Base-by-base conservation (phyloP, 2,113 vertebrate species). In the Colaptes auratus region DNA sequence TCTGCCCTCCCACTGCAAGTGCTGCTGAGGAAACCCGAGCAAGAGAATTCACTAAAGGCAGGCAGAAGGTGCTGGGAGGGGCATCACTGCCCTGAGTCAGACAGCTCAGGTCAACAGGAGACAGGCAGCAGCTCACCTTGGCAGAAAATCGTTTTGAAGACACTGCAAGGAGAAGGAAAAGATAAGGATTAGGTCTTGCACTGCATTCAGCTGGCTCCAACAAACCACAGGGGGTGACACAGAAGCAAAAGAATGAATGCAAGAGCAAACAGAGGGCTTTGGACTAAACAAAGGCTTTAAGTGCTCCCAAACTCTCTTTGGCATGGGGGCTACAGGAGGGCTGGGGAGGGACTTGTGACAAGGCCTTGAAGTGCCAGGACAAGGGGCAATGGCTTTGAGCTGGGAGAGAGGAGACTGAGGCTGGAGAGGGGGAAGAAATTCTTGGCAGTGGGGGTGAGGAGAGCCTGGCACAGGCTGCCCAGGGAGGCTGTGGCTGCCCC, bases 131-230 rank as follows among this genome's bases (percentile, higher is more conserved):
- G 70, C 98, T 99, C 95, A 99, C 99, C 99, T 99, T 99, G 90
- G 99, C 99, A 88, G 99, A 99, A 97, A 99, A 99, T 97, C 98
- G 98, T 77, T 98, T 98, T 78, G 99, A 99, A 95, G 99, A 99
- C 97, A 99, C 99, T 99, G 92, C 64, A 98, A 98, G 67, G 88
- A 96, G 66, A 64, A 78, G 31, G 50, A 96, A 66, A 63, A 80
- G n/a, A 63, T 2, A 2, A 94, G 87, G 6, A 15, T 97, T 91
- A 97, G 89, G 76, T 30, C 59, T 86, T 7, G 56, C 28, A 70
- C 36, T 31, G 36, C 18, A 27, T 15, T 28, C 25, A 55, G 53
- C 28, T 16, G 27, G 53, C 24, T 27, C 27, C 24, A 28, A 55
- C 7, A 55, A 55, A 55, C 27, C 53, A 55, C 14, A 55, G 25